Conservation (phyloP, 2,113 vertebrate genomes). For the Carassius auratus region DNA sequence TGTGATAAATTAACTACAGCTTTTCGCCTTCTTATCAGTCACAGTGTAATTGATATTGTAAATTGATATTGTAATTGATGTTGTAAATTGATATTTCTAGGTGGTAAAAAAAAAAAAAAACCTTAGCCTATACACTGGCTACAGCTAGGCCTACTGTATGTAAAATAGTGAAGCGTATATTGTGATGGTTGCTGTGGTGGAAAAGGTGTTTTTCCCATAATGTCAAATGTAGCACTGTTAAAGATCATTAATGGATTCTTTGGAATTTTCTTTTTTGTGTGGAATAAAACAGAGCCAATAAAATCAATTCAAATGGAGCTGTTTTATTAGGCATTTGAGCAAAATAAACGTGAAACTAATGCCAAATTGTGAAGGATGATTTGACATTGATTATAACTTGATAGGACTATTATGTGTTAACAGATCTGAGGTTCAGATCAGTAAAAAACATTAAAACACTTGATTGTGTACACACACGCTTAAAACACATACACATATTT, state of each 20-base stretch:
- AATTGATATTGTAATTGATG: too few species aligned
- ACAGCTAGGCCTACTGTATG: too few species aligned
- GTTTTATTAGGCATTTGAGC: conserved; percentile 43
- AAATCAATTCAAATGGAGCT: conserved; percentile 15
- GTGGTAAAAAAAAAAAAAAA: too few species aligned
- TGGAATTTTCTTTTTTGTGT: not conserved
- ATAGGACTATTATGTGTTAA: conserved; percentile 32
- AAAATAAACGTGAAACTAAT: not conserved
- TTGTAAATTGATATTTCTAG: too few species aligned
- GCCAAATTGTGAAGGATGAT: not conserved
- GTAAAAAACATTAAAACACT: not conserved
- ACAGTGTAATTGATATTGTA: too few species aligned
- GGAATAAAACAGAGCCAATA: not conserved
- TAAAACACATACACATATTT: not conserved
- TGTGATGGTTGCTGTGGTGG: too few species aligned
- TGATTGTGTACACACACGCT: not conserved
- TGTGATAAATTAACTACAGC: too few species aligned
- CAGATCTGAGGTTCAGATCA: not conserved
- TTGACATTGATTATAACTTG: not conserved
- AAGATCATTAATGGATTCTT: not conserved
- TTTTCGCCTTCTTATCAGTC: too few species aligned
- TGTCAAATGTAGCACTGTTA: not conserved
- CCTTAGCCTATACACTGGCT: too few species aligned
- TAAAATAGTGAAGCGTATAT: too few species aligned
- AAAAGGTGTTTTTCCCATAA: too few species aligned